Evolutionary conservation across 2,797 vertebrate genomes (phyloP).

Genomic region (Fringilla coelebs): DNA sequence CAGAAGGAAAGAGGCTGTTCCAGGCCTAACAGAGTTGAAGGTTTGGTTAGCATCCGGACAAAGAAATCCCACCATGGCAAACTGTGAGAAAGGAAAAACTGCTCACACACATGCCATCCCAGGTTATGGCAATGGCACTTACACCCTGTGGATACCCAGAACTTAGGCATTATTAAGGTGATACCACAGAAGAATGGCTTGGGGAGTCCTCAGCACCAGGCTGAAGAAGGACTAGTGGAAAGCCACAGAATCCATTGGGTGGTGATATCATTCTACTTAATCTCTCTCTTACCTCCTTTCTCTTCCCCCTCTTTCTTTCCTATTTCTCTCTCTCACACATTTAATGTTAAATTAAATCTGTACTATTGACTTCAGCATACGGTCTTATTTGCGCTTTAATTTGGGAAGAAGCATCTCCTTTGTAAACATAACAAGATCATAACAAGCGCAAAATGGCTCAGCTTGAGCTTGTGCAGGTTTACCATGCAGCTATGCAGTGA

Average conservation of each 20-base stretch:
- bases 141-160: neutral
- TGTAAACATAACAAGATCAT: neutral
- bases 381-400: neutral
- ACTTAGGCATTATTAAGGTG: neutral
- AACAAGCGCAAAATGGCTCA: neutral
- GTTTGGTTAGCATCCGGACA: neutral
- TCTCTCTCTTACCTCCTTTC: neutral
- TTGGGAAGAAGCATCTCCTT: neutral
- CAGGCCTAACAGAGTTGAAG: neutral
- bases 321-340: neutral
- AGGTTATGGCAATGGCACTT: neutral
- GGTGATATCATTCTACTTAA: neutral
- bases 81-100: neutral
- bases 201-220: neutral
- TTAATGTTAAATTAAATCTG: neutral
- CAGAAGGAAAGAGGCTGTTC: neutral
- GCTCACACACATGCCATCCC: neutral
- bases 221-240: neutral
- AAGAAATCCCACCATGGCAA: neutral
- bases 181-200: neutral
- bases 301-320: neutral
- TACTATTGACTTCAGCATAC: neutral
- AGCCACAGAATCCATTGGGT: fast-evolving
- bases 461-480: neutral
- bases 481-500: neutral